phyloP scores from a whole-genome alignment of 2,888 invertebrate genomes.

The Drosophila mayaguana region DNA sequence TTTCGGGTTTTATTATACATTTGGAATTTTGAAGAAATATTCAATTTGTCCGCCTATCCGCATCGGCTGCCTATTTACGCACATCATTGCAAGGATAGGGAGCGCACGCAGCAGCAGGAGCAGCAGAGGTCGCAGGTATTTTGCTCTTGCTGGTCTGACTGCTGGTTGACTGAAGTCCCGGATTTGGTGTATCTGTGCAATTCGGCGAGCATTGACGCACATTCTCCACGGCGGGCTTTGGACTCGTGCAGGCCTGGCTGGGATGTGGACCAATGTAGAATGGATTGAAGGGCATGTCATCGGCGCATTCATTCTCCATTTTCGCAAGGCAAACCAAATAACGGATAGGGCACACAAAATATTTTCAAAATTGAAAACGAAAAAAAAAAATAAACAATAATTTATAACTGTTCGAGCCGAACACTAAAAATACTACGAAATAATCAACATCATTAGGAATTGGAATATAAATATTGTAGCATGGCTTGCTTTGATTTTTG shows the following conservation, averaged over 20 bases:
- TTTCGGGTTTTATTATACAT: background rate
- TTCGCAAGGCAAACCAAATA: background rate
- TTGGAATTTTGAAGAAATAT: background rate
- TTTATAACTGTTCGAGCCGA: slow-evolving; percentile 2
- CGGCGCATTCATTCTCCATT: background rate
- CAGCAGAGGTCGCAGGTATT: too few relatives aligned
- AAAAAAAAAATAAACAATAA: slow-evolving; percentile 7
- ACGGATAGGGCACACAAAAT: background rate
- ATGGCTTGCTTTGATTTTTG: background rate
- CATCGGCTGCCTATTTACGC: background rate
- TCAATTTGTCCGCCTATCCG: background rate
- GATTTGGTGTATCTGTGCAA: background rate
- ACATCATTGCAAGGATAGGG: slow-evolving; percentile 12
- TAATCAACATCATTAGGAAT: background rate
- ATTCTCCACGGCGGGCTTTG: background rate
- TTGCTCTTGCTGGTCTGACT: too few relatives aligned
- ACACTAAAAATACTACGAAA: background rate
- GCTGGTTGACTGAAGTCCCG: background rate
- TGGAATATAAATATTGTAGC: fast-evolving
- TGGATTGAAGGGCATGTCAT: slow-evolving; percentile 37
- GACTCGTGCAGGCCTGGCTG: slow-evolving; percentile 33
- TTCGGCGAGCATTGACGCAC: slow-evolving; percentile 11
- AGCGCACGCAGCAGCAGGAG: background rate
- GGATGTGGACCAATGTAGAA: slow-evolving; percentile 52
- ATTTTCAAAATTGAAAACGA: background rate